A percentile compares a stretch with the other conserved stretches of the same genome.
These are phyloP conservation scores for Odocoileus virginianus DNA, from an alignment of 2,113 vertebrate genomes.

Conservation along the genomic window DNA sequence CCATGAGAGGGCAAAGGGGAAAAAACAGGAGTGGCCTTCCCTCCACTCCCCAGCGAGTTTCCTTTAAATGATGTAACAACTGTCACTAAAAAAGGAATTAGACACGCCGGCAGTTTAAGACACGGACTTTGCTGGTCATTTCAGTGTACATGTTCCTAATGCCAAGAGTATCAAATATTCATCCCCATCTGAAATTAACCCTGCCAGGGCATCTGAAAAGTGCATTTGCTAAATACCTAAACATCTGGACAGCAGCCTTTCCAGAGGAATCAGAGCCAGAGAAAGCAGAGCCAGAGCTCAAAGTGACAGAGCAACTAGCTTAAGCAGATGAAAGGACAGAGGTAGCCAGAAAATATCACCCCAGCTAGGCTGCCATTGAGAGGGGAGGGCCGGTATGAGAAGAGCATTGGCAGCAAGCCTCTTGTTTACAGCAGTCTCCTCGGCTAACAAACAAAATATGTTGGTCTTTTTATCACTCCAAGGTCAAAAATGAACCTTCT, in stretches of 20 bases:
- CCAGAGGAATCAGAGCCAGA: constrained; percentile 44
- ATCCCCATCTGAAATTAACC: constrained; percentile 27
- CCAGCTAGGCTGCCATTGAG: background rate
- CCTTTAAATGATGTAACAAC: constrained; percentile 31
- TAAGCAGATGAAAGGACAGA: constrained; percentile 61
- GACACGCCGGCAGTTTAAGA: background rate
- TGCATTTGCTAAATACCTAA: constrained; percentile 64
- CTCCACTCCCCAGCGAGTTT: background rate
- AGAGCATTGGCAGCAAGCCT: background rate
- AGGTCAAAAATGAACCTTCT: constrained; percentile 62
- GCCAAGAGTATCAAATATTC: constrained; percentile 58
- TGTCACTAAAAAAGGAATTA: constrained; percentile 27
- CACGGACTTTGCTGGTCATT: constrained; percentile 51
- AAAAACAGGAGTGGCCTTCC: background rate
- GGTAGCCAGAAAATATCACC: constrained; percentile 22
- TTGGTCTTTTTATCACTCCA: constrained; percentile 13
- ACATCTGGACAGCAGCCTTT: constrained; percentile 64
- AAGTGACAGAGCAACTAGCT: constrained; percentile 57
- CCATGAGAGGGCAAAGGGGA: background rate
- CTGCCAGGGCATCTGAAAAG: constrained; percentile 53
- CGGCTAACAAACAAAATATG: constrained; percentile 37
- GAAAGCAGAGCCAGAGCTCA: constrained; percentile 49
- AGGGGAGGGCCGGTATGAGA: background rate
- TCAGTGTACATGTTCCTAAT: constrained; percentile 30
- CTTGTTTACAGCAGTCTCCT: constrained; percentile 18